phyloP scores from a whole-genome alignment of 2,888 invertebrate species.

The Octonoba sinensis region DNA sequence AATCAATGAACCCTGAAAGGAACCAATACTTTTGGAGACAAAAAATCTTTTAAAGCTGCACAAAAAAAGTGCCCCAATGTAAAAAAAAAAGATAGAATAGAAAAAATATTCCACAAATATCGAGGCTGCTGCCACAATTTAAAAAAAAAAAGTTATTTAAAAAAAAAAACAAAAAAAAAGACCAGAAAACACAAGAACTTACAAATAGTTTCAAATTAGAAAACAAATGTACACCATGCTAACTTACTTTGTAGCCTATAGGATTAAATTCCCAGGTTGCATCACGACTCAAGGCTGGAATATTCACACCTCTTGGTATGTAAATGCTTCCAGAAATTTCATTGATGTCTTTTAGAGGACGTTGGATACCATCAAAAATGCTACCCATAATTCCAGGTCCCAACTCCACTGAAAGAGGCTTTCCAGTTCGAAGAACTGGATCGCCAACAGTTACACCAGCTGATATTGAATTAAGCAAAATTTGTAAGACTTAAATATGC shows the following conservation, averaged over 20 bases:
- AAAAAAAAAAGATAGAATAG: too few relatives aligned
- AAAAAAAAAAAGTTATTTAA: too few relatives aligned
- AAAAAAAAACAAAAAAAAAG: too few relatives aligned
- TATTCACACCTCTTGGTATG: slow-evolving; percentile 98
- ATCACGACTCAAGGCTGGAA: slow-evolving; percentile 87
- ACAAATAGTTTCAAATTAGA: too few relatives aligned
- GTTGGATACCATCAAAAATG: slow-evolving; percentile 99
- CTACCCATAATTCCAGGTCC: slow-evolving; percentile 99
- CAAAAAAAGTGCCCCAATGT: too few relatives aligned
- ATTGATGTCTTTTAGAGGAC: slow-evolving; percentile 94
- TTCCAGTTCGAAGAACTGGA: slow-evolving; percentile 97
- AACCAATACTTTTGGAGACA: too few relatives aligned
- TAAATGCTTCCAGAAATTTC: slow-evolving; percentile 96
- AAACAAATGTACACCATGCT: too few relatives aligned
- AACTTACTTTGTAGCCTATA: slow-evolving; percentile 78
- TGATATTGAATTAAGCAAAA: slow-evolving; percentile 69
- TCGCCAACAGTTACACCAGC: slow-evolving; percentile 99
- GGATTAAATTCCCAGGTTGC: slow-evolving; percentile 94
- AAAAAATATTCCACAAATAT: too few relatives aligned
- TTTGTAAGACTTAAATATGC: not conserved
- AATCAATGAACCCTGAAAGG: too few relatives aligned
- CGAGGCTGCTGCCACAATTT: too few relatives aligned
- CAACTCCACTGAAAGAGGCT: slow-evolving; percentile 97
- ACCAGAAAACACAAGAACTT: too few relatives aligned
- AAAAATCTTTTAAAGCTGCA: too few relatives aligned